These are phyloP conservation scores for Oncorhynchus clarkii DNA, from an alignment of 2,113 vertebrate genomes.

Conservation along the genomic window DNA sequence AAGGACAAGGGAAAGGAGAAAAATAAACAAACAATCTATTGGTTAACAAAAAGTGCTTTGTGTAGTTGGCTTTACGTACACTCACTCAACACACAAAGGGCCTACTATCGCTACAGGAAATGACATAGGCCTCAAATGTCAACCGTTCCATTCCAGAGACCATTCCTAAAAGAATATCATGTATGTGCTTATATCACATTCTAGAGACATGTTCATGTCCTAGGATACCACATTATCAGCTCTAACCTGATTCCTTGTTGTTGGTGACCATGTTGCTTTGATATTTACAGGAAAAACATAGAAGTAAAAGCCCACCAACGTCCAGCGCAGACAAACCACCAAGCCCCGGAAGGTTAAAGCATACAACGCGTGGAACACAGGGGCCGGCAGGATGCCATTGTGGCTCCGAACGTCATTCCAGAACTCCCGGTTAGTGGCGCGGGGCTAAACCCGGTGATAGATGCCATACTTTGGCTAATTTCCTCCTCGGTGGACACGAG, in stretches of 20 bases:
- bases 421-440: constrained; percentile 61
- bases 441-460: constrained; percentile 70
- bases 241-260: constrained; percentile 3
- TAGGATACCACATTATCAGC: neutral
- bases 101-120: constrained; percentile 31
- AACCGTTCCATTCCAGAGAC: neutral
- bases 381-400: constrained; percentile 41
- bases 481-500: constrained; percentile 71
- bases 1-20: constrained; percentile 52
- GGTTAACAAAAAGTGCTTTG: too few relatives aligned
- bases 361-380: constrained; percentile 37
- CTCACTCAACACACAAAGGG: too few relatives aligned
- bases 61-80: too few relatives aligned
- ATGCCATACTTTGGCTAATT: constrained; percentile 77
- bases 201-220: too few relatives aligned
- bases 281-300: constrained; percentile 49
- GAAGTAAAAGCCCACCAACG: constrained; percentile 27
- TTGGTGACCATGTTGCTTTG: constrained; percentile 22
- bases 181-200: neutral
- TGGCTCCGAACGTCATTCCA: constrained; percentile 53
- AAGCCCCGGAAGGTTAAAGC: constrained; percentile 55
- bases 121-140: constrained; percentile 47
- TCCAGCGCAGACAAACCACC: constrained; percentile 34
- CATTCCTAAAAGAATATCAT: too few relatives aligned
- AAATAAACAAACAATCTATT: constrained; percentile 52